Evolutionary conservation across 2,113 vertebrate genomes (phyloP), one percentile per base, ranked within the genome.

Genomic region (Austrofundulus limnaeus): DNA sequence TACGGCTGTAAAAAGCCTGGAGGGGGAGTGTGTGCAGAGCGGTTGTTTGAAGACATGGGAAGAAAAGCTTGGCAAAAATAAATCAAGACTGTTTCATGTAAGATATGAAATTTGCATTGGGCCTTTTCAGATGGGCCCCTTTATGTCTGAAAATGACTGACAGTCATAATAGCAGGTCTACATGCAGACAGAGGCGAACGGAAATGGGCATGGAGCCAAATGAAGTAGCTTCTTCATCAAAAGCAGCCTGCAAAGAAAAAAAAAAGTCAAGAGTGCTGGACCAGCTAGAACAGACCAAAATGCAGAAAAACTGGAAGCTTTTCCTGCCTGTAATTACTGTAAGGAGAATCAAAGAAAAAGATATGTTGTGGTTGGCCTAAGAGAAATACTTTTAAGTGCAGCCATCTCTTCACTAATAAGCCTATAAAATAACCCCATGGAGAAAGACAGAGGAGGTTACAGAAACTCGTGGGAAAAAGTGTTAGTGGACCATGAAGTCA

Each of bases 261-360:
- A 93, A 90, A 90, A 75, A 82, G 72, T 87, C 83, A 84, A 88
- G 89, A 90, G 87, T 88, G 66, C 75, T 61, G 72, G 85, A 73
- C 85, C 88, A 89, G 92, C 90, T 91, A 89, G 93, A 80, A 77
- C 91, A 82, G 91, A 91, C 92, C 88, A 86, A 90, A 91, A 92
- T 92, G 89, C 82, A 88, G 84, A 89, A 91, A 93, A 91, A 90
- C 80, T 73, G 76, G 85, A 86, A 93, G 71, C 85, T 83, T 86
- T 91, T 91, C 85, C 90, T 91, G 88, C 89, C 87, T 84, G 88
- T 93, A 93, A 94, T 90, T 92, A 81, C 77, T 82, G 77, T 84
- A 87, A 87, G 89, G 75, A 79, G 85, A 68, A 47, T 69, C 16
- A 61, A 51, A 64, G 78, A 82, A 67, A 57, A 61, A 34, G 41